Evolutionary conservation across 2,888 invertebrate species (phyloP).

Genomic region (Lasioglossum vierecki): DNA sequence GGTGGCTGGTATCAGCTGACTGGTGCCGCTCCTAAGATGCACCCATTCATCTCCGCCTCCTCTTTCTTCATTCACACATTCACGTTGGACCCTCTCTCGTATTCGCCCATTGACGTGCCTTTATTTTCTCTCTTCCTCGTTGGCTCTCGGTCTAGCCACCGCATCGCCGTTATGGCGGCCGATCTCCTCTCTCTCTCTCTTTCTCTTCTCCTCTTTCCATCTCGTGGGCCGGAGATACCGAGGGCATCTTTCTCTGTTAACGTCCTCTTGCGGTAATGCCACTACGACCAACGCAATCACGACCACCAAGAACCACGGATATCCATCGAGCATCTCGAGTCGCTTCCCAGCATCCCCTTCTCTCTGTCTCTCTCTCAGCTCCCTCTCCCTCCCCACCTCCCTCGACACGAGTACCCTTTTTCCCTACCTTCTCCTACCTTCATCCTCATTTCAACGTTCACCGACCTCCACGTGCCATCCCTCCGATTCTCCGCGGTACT

Average conservation of each 20-base stretch:
- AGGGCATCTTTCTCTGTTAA: conserved; percentile 43
- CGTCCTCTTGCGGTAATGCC: conserved; percentile 55
- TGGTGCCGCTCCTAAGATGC: conserved; percentile 74
- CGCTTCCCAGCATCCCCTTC: conserved; percentile 30
- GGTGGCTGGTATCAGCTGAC: conserved; percentile 69
- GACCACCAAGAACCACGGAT: conserved; percentile 53
- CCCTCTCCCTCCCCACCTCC: neutral
- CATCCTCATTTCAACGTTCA: conserved; percentile 26
- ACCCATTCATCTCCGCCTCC: conserved; percentile 71
- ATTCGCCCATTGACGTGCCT: conserved; percentile 76
- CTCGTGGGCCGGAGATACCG: neutral
- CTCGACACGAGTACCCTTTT: conserved; percentile 8
- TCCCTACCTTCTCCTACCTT: conserved; percentile 32
- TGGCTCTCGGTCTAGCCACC: conserved; percentile 44
- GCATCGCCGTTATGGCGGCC: conserved; percentile 52
- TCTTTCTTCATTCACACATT: conserved; percentile 75
- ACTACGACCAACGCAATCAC: conserved; percentile 57
- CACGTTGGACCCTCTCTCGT: conserved; percentile 65
- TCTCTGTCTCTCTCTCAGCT: neutral
- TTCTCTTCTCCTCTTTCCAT: conserved; percentile 24
- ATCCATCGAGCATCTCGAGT: conserved; percentile 51
- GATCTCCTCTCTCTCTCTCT: conserved; percentile 38
- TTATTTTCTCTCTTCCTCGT: conserved; percentile 62
- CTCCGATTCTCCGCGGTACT: conserved; percentile 35
- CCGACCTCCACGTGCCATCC: conserved; percentile 46